phyloP scores from a whole-genome alignment of 2,888 invertebrate species.

The Caenorhabditis sulstoni region DNA sequence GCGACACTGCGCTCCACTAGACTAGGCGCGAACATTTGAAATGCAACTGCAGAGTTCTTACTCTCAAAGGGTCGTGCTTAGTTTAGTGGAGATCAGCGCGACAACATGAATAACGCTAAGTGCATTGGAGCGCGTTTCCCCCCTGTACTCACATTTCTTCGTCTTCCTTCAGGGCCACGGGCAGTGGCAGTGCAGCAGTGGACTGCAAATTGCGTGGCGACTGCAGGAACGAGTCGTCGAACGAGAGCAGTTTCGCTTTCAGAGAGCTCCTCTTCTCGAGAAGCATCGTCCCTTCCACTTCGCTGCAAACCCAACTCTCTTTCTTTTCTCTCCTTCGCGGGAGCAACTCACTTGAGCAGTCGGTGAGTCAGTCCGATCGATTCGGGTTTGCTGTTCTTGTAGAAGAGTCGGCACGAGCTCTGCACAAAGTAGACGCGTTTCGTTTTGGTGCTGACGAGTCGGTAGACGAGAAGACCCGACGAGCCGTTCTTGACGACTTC shows the following conservation, averaged over 20 bases:
- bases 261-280: constrained; percentile 91
- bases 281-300: constrained; percentile 97
- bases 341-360: constrained; percentile 88
- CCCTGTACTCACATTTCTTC: constrained; percentile 24
- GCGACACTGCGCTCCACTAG: no score
- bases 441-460: constrained; percentile 85
- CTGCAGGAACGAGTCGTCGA: constrained; percentile 80
- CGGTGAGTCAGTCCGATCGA: constrained; percentile 99
- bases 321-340: not conserved
- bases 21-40: no score
- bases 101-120: no score
- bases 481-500: constrained; percentile 99
- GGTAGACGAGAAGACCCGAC: constrained; percentile 98
- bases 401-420: constrained; percentile 95
- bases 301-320: constrained; percentile 85
- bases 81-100: no score
- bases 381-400: constrained; percentile 99
- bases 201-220: constrained; percentile 75
- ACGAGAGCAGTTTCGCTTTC: constrained; percentile 78
- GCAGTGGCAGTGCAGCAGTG: constrained; percentile 67
- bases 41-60: no score
- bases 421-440: constrained; percentile 98
- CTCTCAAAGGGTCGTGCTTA: no score
- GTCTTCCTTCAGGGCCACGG: constrained; percentile 45
- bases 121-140: no score